A percentile compares a stretch with the other conserved stretches of the same genome.
Conservation (phyloP, 2,113 vertebrate species). For the Podarcis cretensis region DNA sequence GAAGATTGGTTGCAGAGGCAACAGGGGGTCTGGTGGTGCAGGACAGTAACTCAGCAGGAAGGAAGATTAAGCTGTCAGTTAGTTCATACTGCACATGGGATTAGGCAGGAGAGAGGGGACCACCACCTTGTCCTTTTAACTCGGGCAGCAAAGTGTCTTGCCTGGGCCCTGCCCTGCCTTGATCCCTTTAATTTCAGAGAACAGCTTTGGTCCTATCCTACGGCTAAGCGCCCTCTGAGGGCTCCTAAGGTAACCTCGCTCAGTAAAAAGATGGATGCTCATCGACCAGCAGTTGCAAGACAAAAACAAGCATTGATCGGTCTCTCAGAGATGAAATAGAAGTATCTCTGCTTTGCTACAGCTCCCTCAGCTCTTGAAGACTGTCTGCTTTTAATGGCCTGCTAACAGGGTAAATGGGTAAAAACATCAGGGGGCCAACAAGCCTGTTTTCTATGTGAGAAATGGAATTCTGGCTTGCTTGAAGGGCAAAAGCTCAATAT, state of each 20-base stretch:
- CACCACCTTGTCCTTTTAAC: too few relatives aligned
- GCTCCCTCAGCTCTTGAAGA: neutral
- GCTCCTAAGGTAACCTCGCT: neutral
- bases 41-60: too few relatives aligned
- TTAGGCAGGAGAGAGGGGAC: too few relatives aligned
- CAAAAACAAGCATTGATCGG: neutral
- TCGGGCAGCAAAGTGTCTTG: too few relatives aligned
- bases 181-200: neutral
- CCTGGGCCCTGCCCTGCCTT: too few relatives aligned
- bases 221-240: neutral
- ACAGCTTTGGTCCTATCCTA: neutral
- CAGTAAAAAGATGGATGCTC: too few relatives aligned
- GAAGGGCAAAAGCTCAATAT: neutral
- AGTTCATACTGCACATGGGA: too few relatives aligned
- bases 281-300: too few relatives aligned
- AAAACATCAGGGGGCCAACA: neutral
- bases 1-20: too few relatives aligned
- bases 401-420: neutral
- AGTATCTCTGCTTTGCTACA: neutral
- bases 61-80: too few relatives aligned
- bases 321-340: neutral
- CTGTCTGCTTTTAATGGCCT: neutral
- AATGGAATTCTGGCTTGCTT: neutral
- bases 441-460: neutral
- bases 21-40: too few relatives aligned